phyloP scores from a whole-genome alignment of 1,140 invertebrate genomes.

The Papilio dardanus region DNA sequence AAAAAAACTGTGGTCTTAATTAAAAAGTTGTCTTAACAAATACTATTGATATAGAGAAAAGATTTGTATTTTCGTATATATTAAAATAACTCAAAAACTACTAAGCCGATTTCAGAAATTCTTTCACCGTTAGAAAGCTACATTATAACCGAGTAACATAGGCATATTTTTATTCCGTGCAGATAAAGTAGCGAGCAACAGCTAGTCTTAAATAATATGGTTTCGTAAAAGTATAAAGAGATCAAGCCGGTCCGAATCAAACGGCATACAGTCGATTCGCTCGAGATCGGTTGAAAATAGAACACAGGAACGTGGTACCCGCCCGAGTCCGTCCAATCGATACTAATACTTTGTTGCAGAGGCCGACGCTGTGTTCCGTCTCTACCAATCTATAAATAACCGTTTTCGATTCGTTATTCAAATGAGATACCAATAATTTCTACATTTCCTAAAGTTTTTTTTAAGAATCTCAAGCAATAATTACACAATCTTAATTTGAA shows the following conservation, averaged over 20 bases:
- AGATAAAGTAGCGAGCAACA: too few relatives aligned
- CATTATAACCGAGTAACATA: too few relatives aligned
- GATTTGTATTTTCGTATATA: too few relatives aligned
- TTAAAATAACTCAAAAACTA: too few relatives aligned
- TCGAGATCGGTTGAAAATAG: constrained; percentile 59
- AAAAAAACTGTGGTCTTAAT: constrained; percentile 42
- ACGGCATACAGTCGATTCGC: constrained; percentile 49
- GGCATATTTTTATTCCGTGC: too few relatives aligned
- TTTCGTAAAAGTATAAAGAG: constrained; percentile 49
- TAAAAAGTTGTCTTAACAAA: constrained; percentile 40
- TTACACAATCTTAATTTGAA: constrained; percentile 11
- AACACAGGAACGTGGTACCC: constrained; percentile 45
- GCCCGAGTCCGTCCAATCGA: constrained; percentile 57
- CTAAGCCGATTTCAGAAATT: too few relatives aligned
- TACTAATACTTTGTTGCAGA: constrained; percentile 56
- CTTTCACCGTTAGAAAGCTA: too few relatives aligned
- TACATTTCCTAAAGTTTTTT: constrained; percentile 23
- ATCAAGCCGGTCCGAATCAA: constrained; percentile 50
- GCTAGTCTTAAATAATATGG: too few relatives aligned
- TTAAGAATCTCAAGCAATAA: constrained; percentile 14
- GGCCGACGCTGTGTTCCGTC: constrained; percentile 39
- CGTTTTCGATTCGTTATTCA: constrained; percentile 28
- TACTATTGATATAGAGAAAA: too few relatives aligned
- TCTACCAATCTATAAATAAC: constrained; percentile 21
- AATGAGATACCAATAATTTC: constrained; percentile 21